Conservation (phyloP, 2,797 vertebrate species). For the Eulemur rubriventer region DNA sequence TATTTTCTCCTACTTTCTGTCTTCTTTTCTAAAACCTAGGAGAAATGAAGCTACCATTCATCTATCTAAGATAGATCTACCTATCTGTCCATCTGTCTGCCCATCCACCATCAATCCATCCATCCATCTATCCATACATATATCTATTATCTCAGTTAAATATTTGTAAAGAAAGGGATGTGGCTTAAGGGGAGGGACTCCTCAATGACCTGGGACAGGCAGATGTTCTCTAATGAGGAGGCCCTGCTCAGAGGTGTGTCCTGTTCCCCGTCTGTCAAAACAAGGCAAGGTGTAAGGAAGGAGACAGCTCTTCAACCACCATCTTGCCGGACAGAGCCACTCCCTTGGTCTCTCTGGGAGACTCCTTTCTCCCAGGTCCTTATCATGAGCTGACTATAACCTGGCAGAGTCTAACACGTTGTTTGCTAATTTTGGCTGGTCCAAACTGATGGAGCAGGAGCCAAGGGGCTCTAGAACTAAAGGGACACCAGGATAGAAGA, state of each 20-base stretch:
- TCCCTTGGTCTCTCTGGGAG: neutral
- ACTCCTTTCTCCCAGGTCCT: neutral
- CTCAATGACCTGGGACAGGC: neutral
- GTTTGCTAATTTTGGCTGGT: neutral
- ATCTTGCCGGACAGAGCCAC: neutral
- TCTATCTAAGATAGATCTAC: neutral
- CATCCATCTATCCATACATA: neutral
- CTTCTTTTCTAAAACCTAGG: conserved; percentile 6
- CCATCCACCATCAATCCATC: neutral
- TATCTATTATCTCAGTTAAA: neutral
- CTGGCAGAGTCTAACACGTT: neutral
- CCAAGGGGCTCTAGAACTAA: neutral
- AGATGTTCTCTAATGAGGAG: neutral
- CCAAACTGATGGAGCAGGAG: neutral
- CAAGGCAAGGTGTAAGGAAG: neutral
- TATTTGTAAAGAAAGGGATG: neutral
- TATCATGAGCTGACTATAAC: neutral
- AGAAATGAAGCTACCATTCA: neutral
- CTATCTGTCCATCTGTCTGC: neutral
- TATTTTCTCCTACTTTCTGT: neutral
- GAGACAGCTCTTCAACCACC: neutral
- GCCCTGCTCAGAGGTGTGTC: neutral
- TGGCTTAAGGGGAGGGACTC: neutral
- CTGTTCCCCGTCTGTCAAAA: neutral
- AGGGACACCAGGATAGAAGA: neutral